A percentile compares a stretch with the other conserved stretches of the same genome.
These are phyloP conservation scores for Cheilosia variabilis DNA, from an alignment of 2,888 invertebrate species.

Conservation along the genomic window DNA sequence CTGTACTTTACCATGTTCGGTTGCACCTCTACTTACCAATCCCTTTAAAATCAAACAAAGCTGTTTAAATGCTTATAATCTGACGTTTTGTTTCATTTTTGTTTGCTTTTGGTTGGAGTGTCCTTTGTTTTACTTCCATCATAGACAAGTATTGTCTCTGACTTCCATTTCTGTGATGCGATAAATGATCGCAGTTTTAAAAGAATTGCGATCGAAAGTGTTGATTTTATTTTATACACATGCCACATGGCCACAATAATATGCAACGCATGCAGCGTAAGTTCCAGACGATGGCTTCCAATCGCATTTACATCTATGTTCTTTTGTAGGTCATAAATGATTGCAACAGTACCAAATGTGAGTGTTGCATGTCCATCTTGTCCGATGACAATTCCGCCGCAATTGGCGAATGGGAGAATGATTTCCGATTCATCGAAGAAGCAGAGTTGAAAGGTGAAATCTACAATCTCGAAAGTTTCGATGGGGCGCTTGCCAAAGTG, in stretches of 20 bases:
- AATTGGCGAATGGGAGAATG: constrained; percentile 45
- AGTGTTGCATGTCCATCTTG: constrained; percentile 26
- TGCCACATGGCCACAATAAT: constrained; percentile 24
- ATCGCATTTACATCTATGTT: neutral
- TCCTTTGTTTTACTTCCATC: too few relatives aligned
- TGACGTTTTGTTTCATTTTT: too few relatives aligned
- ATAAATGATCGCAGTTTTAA: too few relatives aligned
- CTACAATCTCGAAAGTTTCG: constrained; percentile 25
- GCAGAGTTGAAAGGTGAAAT: constrained; percentile 55
- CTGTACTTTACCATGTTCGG: too few relatives aligned
- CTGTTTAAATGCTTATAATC: too few relatives aligned
- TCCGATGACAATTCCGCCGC: neutral
- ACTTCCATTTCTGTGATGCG: too few relatives aligned
- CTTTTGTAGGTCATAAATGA: constrained; percentile 33
- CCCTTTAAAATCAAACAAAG: too few relatives aligned
- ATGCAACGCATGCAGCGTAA: constrained; percentile 53
- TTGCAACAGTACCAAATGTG: constrained; percentile 29
- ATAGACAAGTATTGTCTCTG: too few relatives aligned
- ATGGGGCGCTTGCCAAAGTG: constrained; percentile 4
- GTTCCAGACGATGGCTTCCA: neutral
- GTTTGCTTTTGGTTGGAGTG: too few relatives aligned
- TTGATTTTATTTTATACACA: neutral
- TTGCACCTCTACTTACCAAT: too few relatives aligned
- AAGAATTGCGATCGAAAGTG: neutral
- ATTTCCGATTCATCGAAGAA: constrained; percentile 55